These are phyloP conservation scores for Numida meleagris DNA, from an alignment of 2,113 vertebrate species.

Conservation along the genomic window DNA sequence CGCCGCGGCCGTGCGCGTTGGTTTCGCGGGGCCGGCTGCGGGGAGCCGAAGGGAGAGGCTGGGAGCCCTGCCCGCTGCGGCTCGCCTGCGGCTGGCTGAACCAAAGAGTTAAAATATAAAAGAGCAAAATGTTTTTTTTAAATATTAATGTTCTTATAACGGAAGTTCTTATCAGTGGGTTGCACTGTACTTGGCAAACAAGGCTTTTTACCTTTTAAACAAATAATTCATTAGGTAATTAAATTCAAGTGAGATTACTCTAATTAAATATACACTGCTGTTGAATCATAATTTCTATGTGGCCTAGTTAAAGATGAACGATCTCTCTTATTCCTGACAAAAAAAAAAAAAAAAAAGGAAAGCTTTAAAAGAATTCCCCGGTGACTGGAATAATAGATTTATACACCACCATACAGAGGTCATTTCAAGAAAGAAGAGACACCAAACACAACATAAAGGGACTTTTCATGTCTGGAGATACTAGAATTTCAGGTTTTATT, in stretches of 20 bases:
- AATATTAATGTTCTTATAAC: conserved; percentile 60
- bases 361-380: conserved; percentile 67
- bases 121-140: not conserved
- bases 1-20: not conserved
- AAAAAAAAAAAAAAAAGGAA: not conserved
- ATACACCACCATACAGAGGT: conserved; percentile 68
- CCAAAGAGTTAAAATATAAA: conserved; percentile 65
- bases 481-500: conserved; percentile 59
- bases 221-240: conserved; percentile 88
- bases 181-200: conserved; percentile 79
- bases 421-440: conserved; percentile 75
- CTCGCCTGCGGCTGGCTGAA: not conserved
- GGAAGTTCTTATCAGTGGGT: conserved; percentile 79
- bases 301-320: conserved; percentile 80
- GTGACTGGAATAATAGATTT: conserved; percentile 74
- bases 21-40: not conserved
- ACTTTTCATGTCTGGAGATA: conserved; percentile 63
- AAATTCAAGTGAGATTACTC: conserved; percentile 85
- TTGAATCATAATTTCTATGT: conserved; percentile 84
- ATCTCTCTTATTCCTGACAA: conserved; percentile 70
- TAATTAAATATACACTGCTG: conserved; percentile 85
- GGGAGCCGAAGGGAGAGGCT: not conserved
- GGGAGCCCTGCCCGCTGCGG: rapidly evolving
- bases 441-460: conserved; percentile 43
- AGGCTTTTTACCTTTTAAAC: conserved; percentile 82